Evolutionary conservation across 53 echinoderm and acorn worm genomes (phyloP), one percentile per base, ranked within the genome.

Genomic region (Hippasteria phrygiana): DNA sequence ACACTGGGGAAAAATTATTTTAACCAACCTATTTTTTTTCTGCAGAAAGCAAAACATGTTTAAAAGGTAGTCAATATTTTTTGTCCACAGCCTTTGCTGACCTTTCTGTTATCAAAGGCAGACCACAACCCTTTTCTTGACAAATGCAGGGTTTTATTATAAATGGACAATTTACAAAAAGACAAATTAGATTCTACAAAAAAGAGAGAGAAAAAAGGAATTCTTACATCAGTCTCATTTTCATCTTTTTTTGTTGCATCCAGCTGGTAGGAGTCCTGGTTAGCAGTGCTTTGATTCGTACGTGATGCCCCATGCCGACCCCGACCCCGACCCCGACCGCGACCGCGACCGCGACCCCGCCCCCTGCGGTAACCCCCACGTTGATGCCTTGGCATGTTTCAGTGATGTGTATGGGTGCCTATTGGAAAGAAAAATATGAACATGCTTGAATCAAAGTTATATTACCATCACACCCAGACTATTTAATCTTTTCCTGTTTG

Each of bases 171-270:
- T n/a, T n/a, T n/a, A n/a, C n/a, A n/a, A n/a, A n/a, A n/a, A n/a
- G n/a, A n/a, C n/a, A 9, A 20, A 1, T 20, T 22, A 34, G 1
- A 29, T 17, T n/a, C 32, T 35, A n/a, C 9, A 3, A 17, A 24
- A 9, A 62, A 78, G n/a, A 3, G 33, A 11, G 22, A 10, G 35
- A 13, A 38, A 20, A 24, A n/a, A 56, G 13, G 34, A 28, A 48
- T 12, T 85, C 83, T 85, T 85, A 85, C 85, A n/a, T 85, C 85
- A 29, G 35, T 85, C 36, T 51, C 71, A 35, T 7, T 71, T 41
- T 85, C 85, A 70, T 85, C 85, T 5, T 67, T 47, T 43, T 28
- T 27, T 5, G 85, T 22, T 35, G 85, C 85, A 13, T 71, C 14
- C 22, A 85, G 53, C 5, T 70, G 45, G n/a, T 70, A 85, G 14